Conservation (phyloP, 2,888 invertebrate species). For the Sisyra nigra region DNA sequence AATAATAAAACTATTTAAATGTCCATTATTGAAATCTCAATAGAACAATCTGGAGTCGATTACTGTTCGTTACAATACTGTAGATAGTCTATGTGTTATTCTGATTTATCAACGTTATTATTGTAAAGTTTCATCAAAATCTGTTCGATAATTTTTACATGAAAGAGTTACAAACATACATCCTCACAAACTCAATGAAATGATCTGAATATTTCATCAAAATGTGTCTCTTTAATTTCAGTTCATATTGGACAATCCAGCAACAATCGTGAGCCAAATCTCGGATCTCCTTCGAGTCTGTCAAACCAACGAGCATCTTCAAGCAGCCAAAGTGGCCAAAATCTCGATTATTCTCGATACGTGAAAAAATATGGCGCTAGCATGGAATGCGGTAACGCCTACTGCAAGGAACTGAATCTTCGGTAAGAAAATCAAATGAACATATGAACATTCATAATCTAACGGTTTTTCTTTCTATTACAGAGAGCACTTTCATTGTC, state of each 20-base stretch:
- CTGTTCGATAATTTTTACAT: too few relatives aligned
- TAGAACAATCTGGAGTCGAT: too few relatives aligned
- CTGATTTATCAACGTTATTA: too few relatives aligned
- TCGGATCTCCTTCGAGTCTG: constrained; percentile 22
- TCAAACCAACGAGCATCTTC: constrained; percentile 35
- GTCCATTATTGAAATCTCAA: too few relatives aligned
- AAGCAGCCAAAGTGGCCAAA: constrained; percentile 37
- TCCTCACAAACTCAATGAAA: too few relatives aligned
- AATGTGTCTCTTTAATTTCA: constrained; percentile 24
- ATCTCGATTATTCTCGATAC: constrained; percentile 76
- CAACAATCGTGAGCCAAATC: constrained; percentile 9
- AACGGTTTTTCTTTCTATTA: constrained; percentile 14
- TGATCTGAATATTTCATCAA: too few relatives aligned
- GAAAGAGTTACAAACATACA: too few relatives aligned
- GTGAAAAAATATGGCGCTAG: constrained; percentile 72
- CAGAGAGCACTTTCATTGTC: constrained; percentile 89
- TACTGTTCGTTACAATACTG: too few relatives aligned
- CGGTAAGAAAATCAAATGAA: constrained; percentile 22
- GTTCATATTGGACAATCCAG: constrained; percentile 34
- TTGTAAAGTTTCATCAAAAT: too few relatives aligned
- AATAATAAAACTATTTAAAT: too few relatives aligned
- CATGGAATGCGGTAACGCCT: constrained; percentile 66
- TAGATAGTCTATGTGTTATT: too few relatives aligned
- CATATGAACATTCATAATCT: constrained; percentile 5
- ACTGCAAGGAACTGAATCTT: constrained; percentile 79